Percentiles rank a stretch among this genome's conserved stretches.
These are phyloP conservation scores for Prolemur simus DNA, from an alignment of 2,113 vertebrate genomes.

Conservation along the genomic window DNA sequence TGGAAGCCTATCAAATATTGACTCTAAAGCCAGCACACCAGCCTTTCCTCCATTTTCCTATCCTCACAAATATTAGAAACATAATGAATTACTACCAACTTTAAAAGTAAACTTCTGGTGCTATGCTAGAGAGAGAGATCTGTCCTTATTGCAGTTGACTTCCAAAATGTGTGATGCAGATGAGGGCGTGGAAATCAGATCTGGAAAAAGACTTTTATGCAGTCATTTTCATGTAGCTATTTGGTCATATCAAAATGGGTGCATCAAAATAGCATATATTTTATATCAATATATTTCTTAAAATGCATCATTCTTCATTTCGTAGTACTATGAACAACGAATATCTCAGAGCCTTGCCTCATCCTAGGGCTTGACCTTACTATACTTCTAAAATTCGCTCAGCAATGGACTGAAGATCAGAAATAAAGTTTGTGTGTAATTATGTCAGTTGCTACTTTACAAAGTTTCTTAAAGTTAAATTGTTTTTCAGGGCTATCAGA, in stretches of 20 bases:
- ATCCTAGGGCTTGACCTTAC: not conserved
- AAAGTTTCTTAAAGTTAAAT: constrained; percentile 25
- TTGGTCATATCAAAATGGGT: not conserved
- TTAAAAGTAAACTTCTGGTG: not conserved
- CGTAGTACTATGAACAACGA: not conserved
- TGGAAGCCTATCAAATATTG: not conserved
- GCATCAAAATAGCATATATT: not conserved
- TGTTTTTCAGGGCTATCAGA: not conserved
- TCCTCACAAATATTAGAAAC: not conserved
- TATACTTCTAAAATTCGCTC: not conserved
- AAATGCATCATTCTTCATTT: not conserved
- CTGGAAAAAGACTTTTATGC: not conserved
- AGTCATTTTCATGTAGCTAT: not conserved
- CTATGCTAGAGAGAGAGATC: not conserved
- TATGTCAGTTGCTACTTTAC: not conserved
- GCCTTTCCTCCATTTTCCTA: not conserved
- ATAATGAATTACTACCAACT: not conserved
- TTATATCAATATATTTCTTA: not conserved
- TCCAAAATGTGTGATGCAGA: not conserved
- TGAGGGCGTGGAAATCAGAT: not conserved
- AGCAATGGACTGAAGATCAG: not conserved
- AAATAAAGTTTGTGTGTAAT: not conserved
- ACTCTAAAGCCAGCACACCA: not conserved
- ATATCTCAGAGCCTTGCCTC: not conserved
- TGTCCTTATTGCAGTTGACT: not conserved